phyloP scores from a whole-genome alignment of 2,888 invertebrate genomes.

The Clitarchus hookeri region DNA sequence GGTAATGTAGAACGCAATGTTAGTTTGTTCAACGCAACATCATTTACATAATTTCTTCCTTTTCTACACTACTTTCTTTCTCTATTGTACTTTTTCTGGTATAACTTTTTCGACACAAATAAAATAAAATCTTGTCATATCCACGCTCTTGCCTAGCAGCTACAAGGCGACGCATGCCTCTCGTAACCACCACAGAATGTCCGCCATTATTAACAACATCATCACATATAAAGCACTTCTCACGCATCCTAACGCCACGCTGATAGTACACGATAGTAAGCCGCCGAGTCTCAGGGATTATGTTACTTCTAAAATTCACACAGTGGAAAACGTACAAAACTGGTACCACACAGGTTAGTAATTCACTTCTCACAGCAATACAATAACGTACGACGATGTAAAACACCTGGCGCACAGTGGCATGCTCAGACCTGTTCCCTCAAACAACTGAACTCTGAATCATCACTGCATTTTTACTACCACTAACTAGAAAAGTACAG shows the following conservation, averaged over 20 bases:
- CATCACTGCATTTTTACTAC: background rate
- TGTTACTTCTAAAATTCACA: background rate
- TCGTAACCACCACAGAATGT: background rate
- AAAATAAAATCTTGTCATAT: too few species aligned
- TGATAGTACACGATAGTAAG: background rate
- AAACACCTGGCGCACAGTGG: constrained; percentile 1
- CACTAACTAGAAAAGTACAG: too few species aligned
- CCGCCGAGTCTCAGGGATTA: background rate
- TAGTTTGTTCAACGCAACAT: too few species aligned
- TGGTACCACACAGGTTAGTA: too few species aligned
- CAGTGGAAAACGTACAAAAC: background rate
- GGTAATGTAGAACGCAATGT: constrained; percentile 4
- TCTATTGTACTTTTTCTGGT: too few species aligned
- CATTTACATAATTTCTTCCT: too few species aligned
- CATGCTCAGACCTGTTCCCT: background rate
- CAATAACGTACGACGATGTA: background rate
- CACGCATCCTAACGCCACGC: background rate
- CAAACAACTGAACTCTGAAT: background rate
- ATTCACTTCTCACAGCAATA: background rate
- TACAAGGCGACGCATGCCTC: too few species aligned
- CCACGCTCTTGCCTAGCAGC: too few species aligned
- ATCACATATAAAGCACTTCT: background rate
- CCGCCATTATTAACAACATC: background rate
- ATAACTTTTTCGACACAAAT: too few species aligned
- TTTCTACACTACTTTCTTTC: too few species aligned